A percentile compares a stretch with the other conserved stretches of the same genome.
These are phyloP conservation scores for Archips xylosteana DNA, from an alignment of 2,888 invertebrate genomes.

Conservation along the genomic window DNA sequence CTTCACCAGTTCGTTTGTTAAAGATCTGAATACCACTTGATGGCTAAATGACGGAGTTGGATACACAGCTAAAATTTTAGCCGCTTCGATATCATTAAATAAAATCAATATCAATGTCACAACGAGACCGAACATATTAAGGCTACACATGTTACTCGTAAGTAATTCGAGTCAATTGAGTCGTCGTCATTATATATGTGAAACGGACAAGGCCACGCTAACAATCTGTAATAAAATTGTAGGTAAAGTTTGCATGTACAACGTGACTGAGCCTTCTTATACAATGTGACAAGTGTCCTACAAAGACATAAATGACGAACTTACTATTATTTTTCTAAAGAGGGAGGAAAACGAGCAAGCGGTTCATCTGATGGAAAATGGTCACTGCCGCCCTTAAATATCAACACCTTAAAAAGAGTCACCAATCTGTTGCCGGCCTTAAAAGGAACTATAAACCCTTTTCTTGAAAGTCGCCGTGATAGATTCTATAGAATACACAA, in stretches of 20 bases:
- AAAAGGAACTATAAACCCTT: no score
- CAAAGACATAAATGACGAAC: no score
- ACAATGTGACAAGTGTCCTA: no score
- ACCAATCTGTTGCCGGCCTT: no score
- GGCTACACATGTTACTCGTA: not conserved
- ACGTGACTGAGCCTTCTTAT: no score
- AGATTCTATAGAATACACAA: no score
- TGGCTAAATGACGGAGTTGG: conserved; percentile 76
- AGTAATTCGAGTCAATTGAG: not conserved
- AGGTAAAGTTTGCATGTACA: not conserved
- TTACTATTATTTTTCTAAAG: no score
- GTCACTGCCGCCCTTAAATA: no score
- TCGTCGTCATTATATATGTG: not conserved
- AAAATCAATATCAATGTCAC: not conserved
- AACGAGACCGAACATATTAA: not conserved
- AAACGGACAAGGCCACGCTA: not conserved
- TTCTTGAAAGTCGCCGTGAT: no score
- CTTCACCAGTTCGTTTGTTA: conserved; percentile 67
- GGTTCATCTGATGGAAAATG: no score
- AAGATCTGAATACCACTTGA: conserved; percentile 68
- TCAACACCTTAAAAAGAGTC: no score
- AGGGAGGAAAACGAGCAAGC: no score
- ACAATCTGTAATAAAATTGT: not conserved
- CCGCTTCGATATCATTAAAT: conserved; percentile 45
- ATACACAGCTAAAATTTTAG: conserved; percentile 65